Evolutionary conservation across 2,888 invertebrate species (phyloP).

Genomic region (Latheticus oryzae): DNA sequence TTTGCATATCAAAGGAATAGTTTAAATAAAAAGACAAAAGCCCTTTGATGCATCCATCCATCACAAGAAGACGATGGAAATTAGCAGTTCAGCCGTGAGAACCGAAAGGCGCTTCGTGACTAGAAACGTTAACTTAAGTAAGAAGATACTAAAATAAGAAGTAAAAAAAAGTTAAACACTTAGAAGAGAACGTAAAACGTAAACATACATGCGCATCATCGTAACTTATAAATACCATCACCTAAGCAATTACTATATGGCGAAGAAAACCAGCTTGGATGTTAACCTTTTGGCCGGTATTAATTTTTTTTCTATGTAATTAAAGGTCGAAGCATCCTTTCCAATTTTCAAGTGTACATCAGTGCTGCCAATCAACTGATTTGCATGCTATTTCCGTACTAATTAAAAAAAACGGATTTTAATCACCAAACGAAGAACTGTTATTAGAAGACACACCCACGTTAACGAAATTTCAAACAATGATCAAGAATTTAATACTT

Average conservation of each 20-base stretch:
- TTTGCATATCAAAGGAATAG: constrained; percentile 34
- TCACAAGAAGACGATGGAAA: constrained; percentile 34
- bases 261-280: constrained; percentile 31
- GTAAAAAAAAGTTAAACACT: constrained; percentile 28
- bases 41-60: constrained; percentile 32
- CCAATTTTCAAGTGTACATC: constrained; percentile 14
- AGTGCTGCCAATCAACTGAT: constrained; percentile 17
- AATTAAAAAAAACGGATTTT: too few relatives aligned
- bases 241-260: constrained; percentile 32
- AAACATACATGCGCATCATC: constrained; percentile 39
- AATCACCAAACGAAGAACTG: too few relatives aligned
- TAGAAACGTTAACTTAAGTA: constrained; percentile 29
- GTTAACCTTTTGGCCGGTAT: constrained; percentile 41
- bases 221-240: constrained; percentile 35
- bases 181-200: constrained; percentile 33
- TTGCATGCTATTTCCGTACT: too few relatives aligned
- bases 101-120: constrained; percentile 41
- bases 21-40: constrained; percentile 34
- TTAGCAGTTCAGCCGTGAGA: constrained; percentile 40
- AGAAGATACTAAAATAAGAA: constrained; percentile 23
- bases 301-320: constrained; percentile 37
- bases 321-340: constrained; percentile 40
- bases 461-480: constrained; percentile 19
- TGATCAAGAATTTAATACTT: constrained; percentile 24
- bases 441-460: constrained; percentile 23